Conservation (phyloP, 2,113 vertebrate species). For the Porphyrio hochstetteri region DNA sequence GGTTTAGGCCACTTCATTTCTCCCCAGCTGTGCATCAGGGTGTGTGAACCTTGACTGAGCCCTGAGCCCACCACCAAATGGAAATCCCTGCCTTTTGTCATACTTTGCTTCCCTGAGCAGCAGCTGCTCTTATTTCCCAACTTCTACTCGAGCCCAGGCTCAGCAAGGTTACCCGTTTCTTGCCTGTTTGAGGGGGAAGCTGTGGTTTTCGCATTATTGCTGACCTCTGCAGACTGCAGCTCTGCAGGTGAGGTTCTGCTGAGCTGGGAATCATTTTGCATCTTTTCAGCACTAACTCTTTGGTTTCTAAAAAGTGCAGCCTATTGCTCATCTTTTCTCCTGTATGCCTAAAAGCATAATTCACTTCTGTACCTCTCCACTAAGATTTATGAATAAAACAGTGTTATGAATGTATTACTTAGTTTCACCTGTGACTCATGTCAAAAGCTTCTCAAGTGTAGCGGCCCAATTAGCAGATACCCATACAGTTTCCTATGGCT, state of each 20-base stretch:
- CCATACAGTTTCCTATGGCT: not conserved
- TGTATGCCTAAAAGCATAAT: not conserved
- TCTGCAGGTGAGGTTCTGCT: not conserved
- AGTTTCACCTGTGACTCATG: not conserved
- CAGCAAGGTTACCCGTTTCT: not conserved
- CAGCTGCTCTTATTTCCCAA: not conserved
- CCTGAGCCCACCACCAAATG: not conserved
- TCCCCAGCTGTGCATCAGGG: not conserved
- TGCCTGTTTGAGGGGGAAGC: not conserved
- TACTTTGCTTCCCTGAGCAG: not conserved
- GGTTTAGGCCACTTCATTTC: not conserved
- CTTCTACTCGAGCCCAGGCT: not conserved
- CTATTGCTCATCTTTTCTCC: not conserved
- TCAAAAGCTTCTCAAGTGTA: constrained; percentile 11
- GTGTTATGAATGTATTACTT: not conserved
- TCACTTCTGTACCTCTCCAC: not conserved
- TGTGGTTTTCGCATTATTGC: not conserved
- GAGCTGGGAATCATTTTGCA: not conserved
- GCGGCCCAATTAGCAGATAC: not conserved
- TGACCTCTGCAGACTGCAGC: not conserved
- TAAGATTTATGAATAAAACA: constrained; percentile 19
- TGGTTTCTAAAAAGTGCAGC: not conserved
- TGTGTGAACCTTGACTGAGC: not conserved
- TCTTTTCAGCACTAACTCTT: not conserved
- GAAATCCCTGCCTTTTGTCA: not conserved